Evolutionary conservation across 1,140 invertebrate species (phyloP).

Genomic region (Schlechtendalia chinensis): DNA sequence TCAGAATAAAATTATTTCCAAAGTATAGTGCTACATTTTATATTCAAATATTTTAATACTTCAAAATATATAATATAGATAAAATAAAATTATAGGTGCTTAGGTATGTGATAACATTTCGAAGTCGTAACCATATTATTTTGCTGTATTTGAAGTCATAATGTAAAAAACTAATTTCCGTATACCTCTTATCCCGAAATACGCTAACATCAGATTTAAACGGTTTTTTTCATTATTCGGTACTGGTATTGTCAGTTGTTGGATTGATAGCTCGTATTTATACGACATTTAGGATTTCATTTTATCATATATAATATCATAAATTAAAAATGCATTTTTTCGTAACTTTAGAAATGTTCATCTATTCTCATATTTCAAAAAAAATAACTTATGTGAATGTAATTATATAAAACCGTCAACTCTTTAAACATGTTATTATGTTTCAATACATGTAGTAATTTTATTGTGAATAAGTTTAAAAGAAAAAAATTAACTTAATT

Average conservation of each 20-base stretch:
- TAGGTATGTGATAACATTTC: neutral
- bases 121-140: neutral
- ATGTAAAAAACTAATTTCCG: slow-evolving; percentile 4
- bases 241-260: neutral
- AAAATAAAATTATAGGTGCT: neutral
- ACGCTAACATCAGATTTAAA: slow-evolving; percentile 16
- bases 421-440: neutral
- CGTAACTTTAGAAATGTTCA: no score
- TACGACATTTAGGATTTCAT: neutral
- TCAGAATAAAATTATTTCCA: neutral
- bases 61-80: neutral
- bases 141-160: neutral
- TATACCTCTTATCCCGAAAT: neutral
- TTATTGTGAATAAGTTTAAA: neutral
- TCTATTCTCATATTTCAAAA: neutral
- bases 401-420: neutral
- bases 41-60: no score
- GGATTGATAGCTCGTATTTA: neutral
- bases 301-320: neutral
- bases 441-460: neutral
- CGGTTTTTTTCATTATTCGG: slow-evolving; percentile 15
- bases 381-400: neutral
- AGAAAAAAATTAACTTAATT: no score
- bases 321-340: neutral
- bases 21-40: neutral